Conservation (phyloP, 2,113 vertebrate species). For the Rhinichthys klamathensis region DNA sequence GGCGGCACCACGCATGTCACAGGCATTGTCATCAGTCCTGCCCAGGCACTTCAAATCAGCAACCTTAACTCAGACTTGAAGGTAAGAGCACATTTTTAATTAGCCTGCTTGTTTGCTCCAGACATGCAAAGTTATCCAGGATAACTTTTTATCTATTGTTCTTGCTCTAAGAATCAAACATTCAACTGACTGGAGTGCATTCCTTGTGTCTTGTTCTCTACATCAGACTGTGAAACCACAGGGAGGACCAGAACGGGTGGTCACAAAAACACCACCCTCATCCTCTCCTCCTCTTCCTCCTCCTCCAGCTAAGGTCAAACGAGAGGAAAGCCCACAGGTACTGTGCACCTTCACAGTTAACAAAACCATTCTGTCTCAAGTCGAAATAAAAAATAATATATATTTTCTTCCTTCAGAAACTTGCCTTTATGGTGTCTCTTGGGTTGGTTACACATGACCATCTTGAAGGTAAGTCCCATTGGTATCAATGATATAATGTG, state of each 20-base stretch:
- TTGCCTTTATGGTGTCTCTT: conserved; percentile 98
- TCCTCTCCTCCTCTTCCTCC: conserved; percentile 83
- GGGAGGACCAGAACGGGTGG: conserved; percentile 82
- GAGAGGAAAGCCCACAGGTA: conserved; percentile 97
- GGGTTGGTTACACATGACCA: conserved; percentile 96
- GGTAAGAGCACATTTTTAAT: conserved; percentile 69
- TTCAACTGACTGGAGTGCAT: neutral
- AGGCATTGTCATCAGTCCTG: conserved; percentile 92
- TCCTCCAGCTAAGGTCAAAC: conserved; percentile 84
- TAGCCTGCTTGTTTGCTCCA: neutral
- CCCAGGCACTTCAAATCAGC: conserved; percentile 93
- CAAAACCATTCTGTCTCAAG: conserved; percentile 6
- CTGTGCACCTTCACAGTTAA: neutral
- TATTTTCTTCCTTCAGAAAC: conserved; percentile 82
- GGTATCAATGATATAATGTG: neutral
- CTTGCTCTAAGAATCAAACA: neutral
- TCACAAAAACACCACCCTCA: conserved; percentile 77
- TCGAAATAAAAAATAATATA: conserved; percentile 19
- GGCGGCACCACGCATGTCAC: conserved; percentile 84
- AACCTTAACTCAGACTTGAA: conserved; percentile 90
- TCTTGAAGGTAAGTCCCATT: conserved; percentile 85
- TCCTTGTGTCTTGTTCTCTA: neutral
- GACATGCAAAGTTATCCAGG: neutral
- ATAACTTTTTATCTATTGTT: neutral
- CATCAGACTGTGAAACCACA: conserved; percentile 84